Percentiles rank a stretch among this genome's conserved stretches.
Conservation (phyloP, 2,888 invertebrate species). For the Plagiodera versicolora region DNA sequence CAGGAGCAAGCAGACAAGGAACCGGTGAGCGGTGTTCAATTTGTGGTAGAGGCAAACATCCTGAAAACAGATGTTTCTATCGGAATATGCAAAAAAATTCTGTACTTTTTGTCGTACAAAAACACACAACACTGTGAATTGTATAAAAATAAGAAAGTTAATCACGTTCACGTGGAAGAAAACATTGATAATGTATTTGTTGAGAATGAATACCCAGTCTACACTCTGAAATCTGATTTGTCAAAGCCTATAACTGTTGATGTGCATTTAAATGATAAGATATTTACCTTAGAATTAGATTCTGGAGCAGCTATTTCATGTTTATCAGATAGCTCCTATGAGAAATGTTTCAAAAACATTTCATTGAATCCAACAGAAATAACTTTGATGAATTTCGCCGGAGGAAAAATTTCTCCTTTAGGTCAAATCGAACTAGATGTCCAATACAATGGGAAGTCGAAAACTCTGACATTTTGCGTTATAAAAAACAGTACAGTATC, state of each 20-base stretch:
- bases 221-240: too few relatives aligned
- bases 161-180: neutral
- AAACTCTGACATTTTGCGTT: neutral
- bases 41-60: neutral
- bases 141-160: neutral
- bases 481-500: neutral
- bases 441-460: too few relatives aligned
- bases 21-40: neutral
- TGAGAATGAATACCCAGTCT: too few relatives aligned
- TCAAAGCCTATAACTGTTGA: too few relatives aligned
- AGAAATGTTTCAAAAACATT: neutral
- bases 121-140: too few relatives aligned
- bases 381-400: too few relatives aligned
- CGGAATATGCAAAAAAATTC: neutral
- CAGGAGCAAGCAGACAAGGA: conserved; percentile 2
- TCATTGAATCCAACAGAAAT: neutral
- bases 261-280: too few relatives aligned
- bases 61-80: neutral
- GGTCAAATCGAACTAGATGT: too few relatives aligned
- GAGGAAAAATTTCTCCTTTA: too few relatives aligned
- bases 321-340: neutral
- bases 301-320: neutral
- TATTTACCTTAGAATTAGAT: neutral
- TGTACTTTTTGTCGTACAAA: neutral
- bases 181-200: neutral